phyloP scores from a whole-genome alignment of 2,888 invertebrate species.

The Lydus trimaculatus region DNA sequence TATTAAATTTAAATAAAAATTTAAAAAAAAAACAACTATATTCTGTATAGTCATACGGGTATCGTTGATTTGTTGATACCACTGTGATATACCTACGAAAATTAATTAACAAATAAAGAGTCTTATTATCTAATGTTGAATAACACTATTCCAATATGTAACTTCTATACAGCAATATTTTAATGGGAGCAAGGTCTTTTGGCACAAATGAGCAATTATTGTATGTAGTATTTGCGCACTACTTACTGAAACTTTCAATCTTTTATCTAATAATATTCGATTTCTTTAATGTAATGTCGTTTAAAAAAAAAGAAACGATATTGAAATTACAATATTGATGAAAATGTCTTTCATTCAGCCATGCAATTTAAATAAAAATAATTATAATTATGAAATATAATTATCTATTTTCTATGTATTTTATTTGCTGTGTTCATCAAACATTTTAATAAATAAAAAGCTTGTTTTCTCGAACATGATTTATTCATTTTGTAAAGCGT shows the following conservation, averaged over 20 bases:
- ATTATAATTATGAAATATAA: slow-evolving; percentile 14
- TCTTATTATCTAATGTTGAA: slow-evolving; percentile 26
- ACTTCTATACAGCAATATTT: slow-evolving; percentile 49
- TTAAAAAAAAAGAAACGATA: too few relatives aligned
- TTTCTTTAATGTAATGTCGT: background rate
- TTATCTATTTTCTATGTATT: slow-evolving; percentile 43
- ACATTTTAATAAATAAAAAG: slow-evolving; percentile 38
- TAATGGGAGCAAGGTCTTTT: slow-evolving; percentile 48
- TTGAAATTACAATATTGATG: too few relatives aligned
- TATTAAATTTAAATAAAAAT: background rate
- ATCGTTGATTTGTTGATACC: slow-evolving; percentile 39
- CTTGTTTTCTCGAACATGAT: slow-evolving; percentile 35
- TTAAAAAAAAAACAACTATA: background rate
- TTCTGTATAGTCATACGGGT: slow-evolving; percentile 35
- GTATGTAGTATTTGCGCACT: slow-evolving; percentile 38
- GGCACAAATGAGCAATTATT: slow-evolving; percentile 50
- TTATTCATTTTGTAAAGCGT: background rate
- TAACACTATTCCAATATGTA: slow-evolving; percentile 35
- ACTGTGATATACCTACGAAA: slow-evolving; percentile 47
- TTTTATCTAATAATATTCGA: slow-evolving; percentile 23
- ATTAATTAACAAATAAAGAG: background rate
- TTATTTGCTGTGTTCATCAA: slow-evolving; percentile 44
- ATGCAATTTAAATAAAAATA: slow-evolving; percentile 28
- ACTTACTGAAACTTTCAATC: slow-evolving; percentile 25
- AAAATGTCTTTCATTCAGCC: slow-evolving; percentile 41